Percentiles rank a stretch among this genome's conserved stretches.
phyloP scores from a whole-genome alignment of 2,797 vertebrate species.

The Onychomys torridus region DNA sequence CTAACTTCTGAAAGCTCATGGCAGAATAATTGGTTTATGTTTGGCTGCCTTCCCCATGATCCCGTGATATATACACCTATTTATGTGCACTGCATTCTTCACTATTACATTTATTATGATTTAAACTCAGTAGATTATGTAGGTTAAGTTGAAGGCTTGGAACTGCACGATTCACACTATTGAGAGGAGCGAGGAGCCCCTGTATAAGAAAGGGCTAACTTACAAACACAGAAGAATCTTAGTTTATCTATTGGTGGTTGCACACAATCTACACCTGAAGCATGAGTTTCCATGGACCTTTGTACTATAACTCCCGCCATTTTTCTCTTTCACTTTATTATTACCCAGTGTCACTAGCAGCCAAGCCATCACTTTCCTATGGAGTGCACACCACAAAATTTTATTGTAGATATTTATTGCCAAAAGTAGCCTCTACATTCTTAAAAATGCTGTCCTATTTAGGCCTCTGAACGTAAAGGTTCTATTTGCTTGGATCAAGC shows the following conservation, averaged over 20 bases:
- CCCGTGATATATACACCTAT: neutral
- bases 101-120: neutral
- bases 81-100: neutral
- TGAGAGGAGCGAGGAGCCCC: neutral
- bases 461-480: neutral
- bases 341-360: neutral
- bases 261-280: neutral
- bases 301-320: neutral
- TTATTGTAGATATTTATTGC: neutral
- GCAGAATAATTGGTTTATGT: neutral
- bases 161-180: neutral
- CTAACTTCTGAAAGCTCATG: neutral
- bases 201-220: neutral
- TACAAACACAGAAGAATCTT: neutral
- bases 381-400: neutral
- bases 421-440: neutral
- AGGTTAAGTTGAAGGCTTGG: neutral
- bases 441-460: neutral
- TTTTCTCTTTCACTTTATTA: neutral
- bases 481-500: neutral
- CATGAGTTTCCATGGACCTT: neutral
- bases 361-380: neutral
- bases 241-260: neutral
- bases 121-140: neutral
- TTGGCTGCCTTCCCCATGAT: neutral